Base-by-base conservation (phyloP, 2,113 vertebrate species). In the Oncorhynchus tshawytscha region DNA sequence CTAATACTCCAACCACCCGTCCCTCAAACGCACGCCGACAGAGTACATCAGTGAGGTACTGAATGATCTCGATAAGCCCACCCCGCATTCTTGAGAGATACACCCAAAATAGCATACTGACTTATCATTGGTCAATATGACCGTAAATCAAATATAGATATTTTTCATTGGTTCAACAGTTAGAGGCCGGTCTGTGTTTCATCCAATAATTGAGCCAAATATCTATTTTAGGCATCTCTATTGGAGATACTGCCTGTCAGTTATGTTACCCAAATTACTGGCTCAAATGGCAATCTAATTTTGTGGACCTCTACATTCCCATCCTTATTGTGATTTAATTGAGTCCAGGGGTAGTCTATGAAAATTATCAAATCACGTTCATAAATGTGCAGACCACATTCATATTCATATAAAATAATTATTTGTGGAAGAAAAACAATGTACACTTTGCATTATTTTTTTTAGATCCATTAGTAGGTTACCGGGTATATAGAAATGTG, bases 51-150 rank as follows among this genome's bases (percentile, higher is more conserved):
- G 2, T 45, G 39, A 87, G 91, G 82, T 82, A 83, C 89, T 92
- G 94, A 94, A 93, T 94, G 93, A 94, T 91, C 92, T 90, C 87
- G 49, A 82, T 91, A 82, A 89, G 11, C 90, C 91, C 91, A 85
- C 94, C 93, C 90, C 88, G 88, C 76, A 3, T 4, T 1, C 60
- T 20, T 29, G 9, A 3, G 69, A 77, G 59, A 29, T 72, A 85
- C 89, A 77, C 91, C 91, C 64, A 48, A 2, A 51, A 4, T 9
- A 0, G 16, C 48, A 69, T 1, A 0, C 1, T 1, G 49, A 0
- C 0, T 15, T 71, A 0, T 72, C 24, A 93, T 89, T 92, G 88
- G 89, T 4, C 15, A 4, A 27, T 1, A 0, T 1, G 0, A 0
- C 39, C 12, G 82, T 29, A 87, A 70, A 67, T 92, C 90, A 24